Base-by-base conservation (phyloP, 2,113 vertebrate species). In the Pseudorectes ferrugineus region DNA sequence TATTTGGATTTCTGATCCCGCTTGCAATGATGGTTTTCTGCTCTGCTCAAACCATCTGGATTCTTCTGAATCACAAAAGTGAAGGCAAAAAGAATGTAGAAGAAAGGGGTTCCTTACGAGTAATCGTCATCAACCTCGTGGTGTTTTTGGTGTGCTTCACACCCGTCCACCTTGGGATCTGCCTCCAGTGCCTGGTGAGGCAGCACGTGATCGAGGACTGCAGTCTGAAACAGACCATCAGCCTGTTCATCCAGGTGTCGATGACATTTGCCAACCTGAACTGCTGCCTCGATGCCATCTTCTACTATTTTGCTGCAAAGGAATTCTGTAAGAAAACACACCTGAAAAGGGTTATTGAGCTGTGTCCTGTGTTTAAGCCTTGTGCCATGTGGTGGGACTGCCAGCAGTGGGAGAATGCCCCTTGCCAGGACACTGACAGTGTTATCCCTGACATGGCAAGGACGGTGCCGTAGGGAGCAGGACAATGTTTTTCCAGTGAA, bases 131-230 rank as follows among this genome's bases (percentile, higher is more conserved):
- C 94, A 98, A 98, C 73, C 94, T 99, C 5, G 92, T 97, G 7
- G 98, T 99, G 58, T 99, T 99, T 52, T 94, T 99, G 84, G 70
- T 98, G 71, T 99, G 99, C 26, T 99, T 99, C 89, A 98, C 98
- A 2, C 99, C 99, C 0, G 95, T 98, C n/a, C 99, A 99, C 95
- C 45, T 99, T 8, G 98, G 88, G 0, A 98, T 99, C 84, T 97
- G 98, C 48, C 96, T 99, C 59, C 99, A 99, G 97, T 99, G 98
- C 95, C 97, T 99, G 96, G 99, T 99, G n/a, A 98, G 95, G 70
- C 98, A 97, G 2, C 17, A 24, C 0, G 38, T 97, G 15, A 99
- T 99, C 35, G 12, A 45, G 33, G 96, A 98, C 83, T 99, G 99
- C 72, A 8, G 11, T 1, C 4, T 55, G 18, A 92, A 71, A 92